A percentile compares a stretch with the other conserved stretches of the same genome.
These are phyloP conservation scores for Coptodon rendalli DNA, from an alignment of 2,113 vertebrate species.

Conservation along the genomic window DNA sequence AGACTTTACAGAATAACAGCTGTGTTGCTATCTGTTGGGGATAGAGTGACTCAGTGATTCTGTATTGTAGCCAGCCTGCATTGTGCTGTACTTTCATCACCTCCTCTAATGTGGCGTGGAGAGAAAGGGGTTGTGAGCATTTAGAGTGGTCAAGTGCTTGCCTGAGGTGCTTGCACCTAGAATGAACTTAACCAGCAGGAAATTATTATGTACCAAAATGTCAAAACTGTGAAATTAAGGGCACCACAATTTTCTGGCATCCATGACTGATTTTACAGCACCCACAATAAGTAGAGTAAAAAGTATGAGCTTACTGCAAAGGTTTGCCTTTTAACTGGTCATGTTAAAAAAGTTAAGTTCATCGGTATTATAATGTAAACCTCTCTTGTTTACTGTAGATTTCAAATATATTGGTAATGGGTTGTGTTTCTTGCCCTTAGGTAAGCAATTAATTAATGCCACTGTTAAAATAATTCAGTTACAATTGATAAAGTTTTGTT, in stretches of 20 bases:
- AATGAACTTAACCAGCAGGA: constrained; percentile 5
- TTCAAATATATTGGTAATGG: neutral
- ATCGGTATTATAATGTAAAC: neutral
- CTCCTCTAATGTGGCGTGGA: neutral
- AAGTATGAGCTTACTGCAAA: neutral
- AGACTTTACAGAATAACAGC: constrained; percentile 62
- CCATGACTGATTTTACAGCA: neutral
- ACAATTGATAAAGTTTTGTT: neutral
- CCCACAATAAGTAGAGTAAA: neutral
- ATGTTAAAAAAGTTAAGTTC: neutral
- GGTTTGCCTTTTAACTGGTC: neutral
- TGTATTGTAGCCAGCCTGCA: constrained; percentile 18
- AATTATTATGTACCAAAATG: constrained; percentile 2
- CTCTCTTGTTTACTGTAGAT: neutral
- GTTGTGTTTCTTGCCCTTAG: neutral
- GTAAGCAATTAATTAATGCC: neutral
- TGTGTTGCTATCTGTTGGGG: constrained; percentile 60
- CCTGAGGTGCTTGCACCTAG: neutral
- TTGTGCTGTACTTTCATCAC: constrained; percentile 4
- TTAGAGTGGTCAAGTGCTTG: neutral
- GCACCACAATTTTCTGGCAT: neutral
- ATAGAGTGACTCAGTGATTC: constrained; percentile 46
- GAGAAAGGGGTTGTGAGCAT: neutral
- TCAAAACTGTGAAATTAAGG: neutral
- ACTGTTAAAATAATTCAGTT: neutral